A percentile compares a stretch with the other conserved stretches of the same genome.
Conservation (phyloP, 2,888 invertebrate genomes). For the Cabera pusaria region DNA sequence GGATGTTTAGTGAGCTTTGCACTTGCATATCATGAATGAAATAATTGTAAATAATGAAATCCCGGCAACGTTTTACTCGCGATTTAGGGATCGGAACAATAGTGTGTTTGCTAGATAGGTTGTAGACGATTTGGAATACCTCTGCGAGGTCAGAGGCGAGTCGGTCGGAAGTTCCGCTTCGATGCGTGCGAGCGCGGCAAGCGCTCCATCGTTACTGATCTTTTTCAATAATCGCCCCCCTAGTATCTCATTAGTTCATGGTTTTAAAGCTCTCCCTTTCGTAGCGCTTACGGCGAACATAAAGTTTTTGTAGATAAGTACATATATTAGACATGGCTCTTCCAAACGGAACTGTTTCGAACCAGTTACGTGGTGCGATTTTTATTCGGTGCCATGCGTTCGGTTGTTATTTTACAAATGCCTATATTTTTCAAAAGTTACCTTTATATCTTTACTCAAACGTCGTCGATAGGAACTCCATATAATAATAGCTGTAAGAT, state of each 20-base stretch:
- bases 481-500: constrained; percentile 27
- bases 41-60: constrained; percentile 67
- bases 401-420: constrained; percentile 73
- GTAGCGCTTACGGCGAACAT: constrained; percentile 32
- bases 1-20: constrained; percentile 82
- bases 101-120: constrained; percentile 34
- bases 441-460: constrained; percentile 52
- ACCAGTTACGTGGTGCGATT: constrained; percentile 66
- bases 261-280: constrained; percentile 27
- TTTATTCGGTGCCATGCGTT: constrained; percentile 75
- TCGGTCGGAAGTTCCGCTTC: too few species aligned
- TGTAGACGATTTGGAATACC: constrained; percentile 25
- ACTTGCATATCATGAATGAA: constrained; percentile 80
- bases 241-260: constrained; percentile 34
- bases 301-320: constrained; percentile 26
- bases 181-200: too few species aligned
- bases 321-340: constrained; percentile 34
- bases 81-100: constrained; percentile 31
- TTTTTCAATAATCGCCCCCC: constrained; percentile 28
- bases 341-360: constrained; percentile 43
- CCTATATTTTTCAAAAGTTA: constrained; percentile 67
- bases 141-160: constrained; percentile 24
- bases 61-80: constrained; percentile 53
- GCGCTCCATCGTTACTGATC: constrained; percentile 26
- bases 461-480: constrained; percentile 37